Base-by-base conservation (phyloP, 2,113 vertebrate species). In the Corvus cornix region DNA sequence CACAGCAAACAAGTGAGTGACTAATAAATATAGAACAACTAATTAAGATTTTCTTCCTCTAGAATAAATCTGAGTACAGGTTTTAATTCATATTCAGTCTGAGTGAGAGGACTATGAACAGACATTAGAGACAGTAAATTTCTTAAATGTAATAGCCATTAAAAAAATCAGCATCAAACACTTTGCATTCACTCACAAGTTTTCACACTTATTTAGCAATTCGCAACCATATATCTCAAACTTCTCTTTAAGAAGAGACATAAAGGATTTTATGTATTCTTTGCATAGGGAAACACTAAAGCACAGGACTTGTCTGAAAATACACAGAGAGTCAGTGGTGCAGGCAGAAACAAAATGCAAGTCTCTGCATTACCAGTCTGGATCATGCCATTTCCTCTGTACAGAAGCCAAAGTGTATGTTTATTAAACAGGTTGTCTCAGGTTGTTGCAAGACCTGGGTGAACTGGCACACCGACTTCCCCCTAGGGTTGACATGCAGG, bases 371-470 rank as follows among this genome's bases (percentile, higher is more conserved):
- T 88, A 88, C 95, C 82, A 92, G 68, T 56, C 95, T 93, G 90
- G 87, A 97, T 93, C 68, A 56, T 94, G 72, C 90, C 93, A 93
- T 93, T 96, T 97, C 95, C 92, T 96, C 93, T 95, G 85, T 87
- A 72, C 52, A 80, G 90, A 82, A 95, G 96, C 93, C 96, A 97
- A 90, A 95, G 63, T 11, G 0, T 55, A 67, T 92, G 92, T 92
- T 94, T 96, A 96, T 92, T 88, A 96, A 97, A 95, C 96, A 97
- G 93, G 93, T 92, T 96, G 95, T 96, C 95, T 97, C 93, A 93
- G 94, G 93, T 92, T 97, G 95, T 86, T 96, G 96, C 92, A 97
- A 96, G 90, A 95, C 95, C 79, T 88, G 56, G 85, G 85, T 95
- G 90, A 97, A 96, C 92, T 95, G 92, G 93, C 95, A 97, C 79